Base-by-base conservation (phyloP, 2,888 invertebrate species). In the Gonocerus acuteangulatus region DNA sequence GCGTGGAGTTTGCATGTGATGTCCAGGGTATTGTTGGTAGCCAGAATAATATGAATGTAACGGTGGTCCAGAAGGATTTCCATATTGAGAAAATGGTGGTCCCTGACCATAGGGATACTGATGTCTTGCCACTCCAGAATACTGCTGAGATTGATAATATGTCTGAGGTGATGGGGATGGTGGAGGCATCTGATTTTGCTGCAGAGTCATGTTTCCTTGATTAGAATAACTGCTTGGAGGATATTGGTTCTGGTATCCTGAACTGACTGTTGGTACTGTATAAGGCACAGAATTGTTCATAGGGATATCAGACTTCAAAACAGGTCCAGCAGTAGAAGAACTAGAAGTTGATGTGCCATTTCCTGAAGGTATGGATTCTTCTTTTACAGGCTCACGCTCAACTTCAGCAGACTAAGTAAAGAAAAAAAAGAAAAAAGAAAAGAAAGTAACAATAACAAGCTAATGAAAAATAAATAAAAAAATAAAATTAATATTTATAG, bases 131-230 rank as follows among this genome's bases (percentile, higher is more conserved):
- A 52, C 52, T 1, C 52, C 52, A 18, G 57, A 45, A 32, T 57
- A 57, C 27, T 44, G 45, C 27, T 57, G 57, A 16, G 57, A 32
- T 18, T 42, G 16, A 45, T 57, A 57, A 23, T 57, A 57, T 13
- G 45, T 22, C 23, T 45, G 45, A 13, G 57, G 45, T 6, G 57
- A 57, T 19, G 57, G 57, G 19, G 57, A 45, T 57, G 57, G 57
- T n/a, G 57, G 57, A 44, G 57, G 57, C 57, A 57, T 57, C 32
- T 47, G 45, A 11, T 52, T 52, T 23, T 44, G 47, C n/a, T 45
- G 44, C 7, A 57, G 42, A 11, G 22, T 22, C 34, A 45, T 44
- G 18, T 34, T 47, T 7, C 57, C 44, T 23, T 57, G 57, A 45
- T 47, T 47, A 15, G 57, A 45, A 13, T 57, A 57, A 4, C 39